phyloP scores from a whole-genome alignment of 2,113 vertebrate genomes.

The Acrocephalus arundinaceus region DNA sequence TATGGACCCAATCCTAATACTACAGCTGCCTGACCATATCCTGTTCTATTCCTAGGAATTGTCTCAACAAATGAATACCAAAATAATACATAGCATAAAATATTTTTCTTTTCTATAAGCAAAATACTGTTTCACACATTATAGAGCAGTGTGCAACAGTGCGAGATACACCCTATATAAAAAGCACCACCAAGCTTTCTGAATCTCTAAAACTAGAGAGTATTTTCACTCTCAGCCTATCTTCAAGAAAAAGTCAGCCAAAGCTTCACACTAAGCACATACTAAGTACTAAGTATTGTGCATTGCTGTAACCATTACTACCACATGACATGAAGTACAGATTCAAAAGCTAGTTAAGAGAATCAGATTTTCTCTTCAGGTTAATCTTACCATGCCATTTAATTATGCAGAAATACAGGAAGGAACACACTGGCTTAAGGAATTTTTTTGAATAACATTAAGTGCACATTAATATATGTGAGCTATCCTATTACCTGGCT shows the following conservation, averaged over 20 bases:
- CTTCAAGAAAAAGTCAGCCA: not conserved
- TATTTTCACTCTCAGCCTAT: not conserved
- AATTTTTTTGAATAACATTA: not conserved
- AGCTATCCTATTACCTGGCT: not conserved
- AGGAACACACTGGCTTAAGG: not conserved
- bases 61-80: not conserved
- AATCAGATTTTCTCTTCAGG: not conserved
- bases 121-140: not conserved
- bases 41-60: not conserved
- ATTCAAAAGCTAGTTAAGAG: not conserved
- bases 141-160: not conserved
- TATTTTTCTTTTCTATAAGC: not conserved
- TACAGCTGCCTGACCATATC: not conserved
- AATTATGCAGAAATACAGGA: not conserved
- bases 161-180: not conserved
- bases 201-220: not conserved
- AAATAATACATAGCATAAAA: not conserved
- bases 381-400: not conserved
- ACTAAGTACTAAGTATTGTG: not conserved
- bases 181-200: not conserved
- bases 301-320: not conserved
- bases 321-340: not conserved
- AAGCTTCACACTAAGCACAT: not conserved
- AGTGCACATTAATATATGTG: not conserved
- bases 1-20: not conserved